Evolutionary conservation across 2,888 invertebrate species (phyloP).

Genomic region (Ferdinandea cuprea): DNA sequence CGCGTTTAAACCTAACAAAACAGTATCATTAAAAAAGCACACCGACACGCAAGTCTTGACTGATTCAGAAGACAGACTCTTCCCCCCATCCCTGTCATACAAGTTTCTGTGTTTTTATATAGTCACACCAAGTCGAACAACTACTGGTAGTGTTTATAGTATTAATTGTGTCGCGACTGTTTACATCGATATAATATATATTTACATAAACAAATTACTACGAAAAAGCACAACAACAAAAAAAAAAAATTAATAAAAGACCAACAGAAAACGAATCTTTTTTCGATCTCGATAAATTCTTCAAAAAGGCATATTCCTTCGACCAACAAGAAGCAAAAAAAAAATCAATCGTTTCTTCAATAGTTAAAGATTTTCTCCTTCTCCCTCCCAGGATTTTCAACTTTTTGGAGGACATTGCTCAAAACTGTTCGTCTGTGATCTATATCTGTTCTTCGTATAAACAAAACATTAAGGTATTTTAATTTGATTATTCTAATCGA

Average conservation of each 20-base stretch:
- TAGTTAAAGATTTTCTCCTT: conserved; percentile 2
- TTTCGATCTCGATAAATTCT: background rate
- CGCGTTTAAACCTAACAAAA: conserved; percentile 35
- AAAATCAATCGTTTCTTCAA: conserved; percentile 36
- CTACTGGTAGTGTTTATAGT: conserved; percentile 8
- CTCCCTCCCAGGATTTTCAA: conserved; percentile 1
- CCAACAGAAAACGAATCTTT: background rate
- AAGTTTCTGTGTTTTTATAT: conserved; percentile 22
- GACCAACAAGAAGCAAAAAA: background rate
- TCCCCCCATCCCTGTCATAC: conserved; percentile 35
- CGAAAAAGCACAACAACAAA: conserved; percentile 5
- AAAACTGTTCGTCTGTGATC: conserved; percentile 23
- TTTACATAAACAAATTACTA: conserved; percentile 30
- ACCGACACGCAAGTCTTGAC: conserved; percentile 63
- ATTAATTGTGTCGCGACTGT: conserved; percentile 22
- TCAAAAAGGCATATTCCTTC: background rate
- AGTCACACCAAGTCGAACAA: background rate
- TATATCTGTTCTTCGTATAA: conserved; percentile 8
- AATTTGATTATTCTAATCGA: conserved; percentile 11
- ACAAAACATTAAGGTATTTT: background rate
- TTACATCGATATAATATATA: conserved; percentile 40
- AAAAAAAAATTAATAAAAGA: conserved; percentile 8
- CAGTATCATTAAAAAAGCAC: conserved; percentile 64
- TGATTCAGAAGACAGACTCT: conserved; percentile 36
- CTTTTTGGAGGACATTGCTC: background rate